These are phyloP conservation scores for Globia sparganii DNA, from an alignment of 2,888 invertebrate genomes.

Conservation along the genomic window DNA sequence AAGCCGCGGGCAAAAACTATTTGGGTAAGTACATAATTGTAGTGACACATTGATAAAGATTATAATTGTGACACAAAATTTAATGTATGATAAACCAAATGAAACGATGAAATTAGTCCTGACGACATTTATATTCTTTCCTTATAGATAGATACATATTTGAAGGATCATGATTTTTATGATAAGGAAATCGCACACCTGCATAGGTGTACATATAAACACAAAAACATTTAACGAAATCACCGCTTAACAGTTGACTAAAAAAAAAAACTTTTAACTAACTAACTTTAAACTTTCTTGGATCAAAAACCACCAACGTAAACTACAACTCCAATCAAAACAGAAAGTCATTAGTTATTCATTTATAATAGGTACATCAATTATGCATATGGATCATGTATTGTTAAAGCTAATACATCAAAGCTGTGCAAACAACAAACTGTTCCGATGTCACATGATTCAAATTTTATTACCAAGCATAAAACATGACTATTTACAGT, in stretches of 20 bases:
- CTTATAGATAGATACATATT: background rate
- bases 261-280: too few species aligned
- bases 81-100: background rate
- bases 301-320: background rate
- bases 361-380: slow-evolving; percentile 29
- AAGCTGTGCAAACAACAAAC: slow-evolving; percentile 34
- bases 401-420: slow-evolving; percentile 38
- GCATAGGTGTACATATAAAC: too few species aligned
- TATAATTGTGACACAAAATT: too few species aligned
- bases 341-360: background rate
- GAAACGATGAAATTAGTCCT: background rate
- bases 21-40: background rate
- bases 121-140: background rate
- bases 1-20: too few species aligned
- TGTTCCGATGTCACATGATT: slow-evolving; percentile 37
- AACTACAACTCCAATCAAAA: slow-evolving; percentile 2
- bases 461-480: slow-evolving; percentile 38
- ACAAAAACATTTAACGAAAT: background rate
- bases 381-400: slow-evolving; percentile 32
- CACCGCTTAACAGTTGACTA: too few species aligned
- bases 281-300: too few species aligned
- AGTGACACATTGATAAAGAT: too few species aligned
- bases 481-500: slow-evolving; percentile 27
- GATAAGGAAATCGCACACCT: background rate
- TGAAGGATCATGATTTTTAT: background rate